Percentiles rank a stretch among this genome's conserved stretches.
Evolutionary conservation across 2,113 vertebrate species (phyloP).

Genomic region (Dicerorhinus sumatrensis): DNA sequence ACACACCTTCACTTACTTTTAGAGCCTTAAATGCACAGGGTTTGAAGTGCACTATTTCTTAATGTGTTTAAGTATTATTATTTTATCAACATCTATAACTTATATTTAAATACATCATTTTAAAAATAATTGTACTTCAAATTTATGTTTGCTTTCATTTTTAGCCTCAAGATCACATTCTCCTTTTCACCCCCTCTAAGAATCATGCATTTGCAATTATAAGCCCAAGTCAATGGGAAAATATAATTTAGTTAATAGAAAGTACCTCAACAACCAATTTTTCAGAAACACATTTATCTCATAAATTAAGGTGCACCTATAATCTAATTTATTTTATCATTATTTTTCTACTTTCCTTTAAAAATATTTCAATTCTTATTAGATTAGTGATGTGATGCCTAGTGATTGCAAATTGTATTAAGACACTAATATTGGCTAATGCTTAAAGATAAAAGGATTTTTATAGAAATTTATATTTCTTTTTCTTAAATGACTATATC

Average conservation of each 20-base stretch:
- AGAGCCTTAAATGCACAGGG: background rate
- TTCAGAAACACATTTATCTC: slow-evolving; percentile 72
- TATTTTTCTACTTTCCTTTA: slow-evolving; percentile 70
- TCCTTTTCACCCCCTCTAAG: background rate
- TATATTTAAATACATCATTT: slow-evolving; percentile 17
- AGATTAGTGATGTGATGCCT: slow-evolving; percentile 68
- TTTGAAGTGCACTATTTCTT: background rate
- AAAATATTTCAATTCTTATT: slow-evolving; percentile 77
- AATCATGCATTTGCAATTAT: slow-evolving; percentile 42
- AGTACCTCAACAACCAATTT: slow-evolving; percentile 60
- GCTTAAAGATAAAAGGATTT: slow-evolving; percentile 65
- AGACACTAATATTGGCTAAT: slow-evolving; percentile 60
- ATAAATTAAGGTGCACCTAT: slow-evolving; percentile 72
- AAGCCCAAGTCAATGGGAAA: slow-evolving; percentile 57
- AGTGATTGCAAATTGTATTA: slow-evolving; percentile 64
- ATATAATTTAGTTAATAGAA: slow-evolving; percentile 78
- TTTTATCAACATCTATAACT: background rate
- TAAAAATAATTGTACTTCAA: slow-evolving; percentile 8
- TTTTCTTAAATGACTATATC: slow-evolving; percentile 40
- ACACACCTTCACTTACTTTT: background rate
- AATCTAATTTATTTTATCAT: slow-evolving; percentile 74
- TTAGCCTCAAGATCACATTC: background rate
- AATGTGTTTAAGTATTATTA: background rate
- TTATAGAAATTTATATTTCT: slow-evolving; percentile 60
- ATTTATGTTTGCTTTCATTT: background rate